Conservation (phyloP, 2,797 vertebrate species). For the Phrynocephalus guinanensis region DNA sequence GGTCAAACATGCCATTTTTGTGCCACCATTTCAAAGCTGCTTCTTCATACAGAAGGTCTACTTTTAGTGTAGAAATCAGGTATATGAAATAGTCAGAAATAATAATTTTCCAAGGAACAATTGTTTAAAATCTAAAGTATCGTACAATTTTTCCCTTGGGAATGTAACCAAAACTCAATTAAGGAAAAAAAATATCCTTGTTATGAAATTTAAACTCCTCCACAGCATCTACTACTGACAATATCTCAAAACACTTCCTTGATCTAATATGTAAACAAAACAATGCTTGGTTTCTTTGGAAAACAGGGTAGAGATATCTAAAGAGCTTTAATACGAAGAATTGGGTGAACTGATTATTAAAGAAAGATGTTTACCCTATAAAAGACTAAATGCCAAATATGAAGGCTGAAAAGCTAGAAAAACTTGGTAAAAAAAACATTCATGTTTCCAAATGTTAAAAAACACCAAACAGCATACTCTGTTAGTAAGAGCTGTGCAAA, state of each 20-base stretch:
- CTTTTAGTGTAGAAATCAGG: not conserved
- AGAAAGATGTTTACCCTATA: constrained; percentile 10
- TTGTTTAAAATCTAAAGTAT: not conserved
- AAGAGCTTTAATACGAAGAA: not conserved
- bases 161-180: not conserved
- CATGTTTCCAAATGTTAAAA: not conserved
- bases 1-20: constrained; percentile 11
- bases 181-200: not conserved
- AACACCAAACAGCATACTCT: not conserved
- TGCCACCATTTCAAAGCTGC: not conserved
- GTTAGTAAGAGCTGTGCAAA: not conserved
- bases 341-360: constrained; percentile 26
- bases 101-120: not conserved
- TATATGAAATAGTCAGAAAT: not conserved
- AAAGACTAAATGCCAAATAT: constrained; percentile 11
- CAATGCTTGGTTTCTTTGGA: constrained; percentile 52
- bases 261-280: constrained; percentile 30
- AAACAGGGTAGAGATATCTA: constrained; percentile 62
- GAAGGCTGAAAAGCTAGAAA: constrained; percentile 35
- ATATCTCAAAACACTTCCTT: constrained; percentile 28
- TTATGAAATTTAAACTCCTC: constrained; percentile 4
- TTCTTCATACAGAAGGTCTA: not conserved
- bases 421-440: too few relatives aligned
- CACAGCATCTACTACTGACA: constrained; percentile 26
- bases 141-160: not conserved